phyloP scores from a whole-genome alignment of 2,888 invertebrate species.

The Crematogaster levior region DNA sequence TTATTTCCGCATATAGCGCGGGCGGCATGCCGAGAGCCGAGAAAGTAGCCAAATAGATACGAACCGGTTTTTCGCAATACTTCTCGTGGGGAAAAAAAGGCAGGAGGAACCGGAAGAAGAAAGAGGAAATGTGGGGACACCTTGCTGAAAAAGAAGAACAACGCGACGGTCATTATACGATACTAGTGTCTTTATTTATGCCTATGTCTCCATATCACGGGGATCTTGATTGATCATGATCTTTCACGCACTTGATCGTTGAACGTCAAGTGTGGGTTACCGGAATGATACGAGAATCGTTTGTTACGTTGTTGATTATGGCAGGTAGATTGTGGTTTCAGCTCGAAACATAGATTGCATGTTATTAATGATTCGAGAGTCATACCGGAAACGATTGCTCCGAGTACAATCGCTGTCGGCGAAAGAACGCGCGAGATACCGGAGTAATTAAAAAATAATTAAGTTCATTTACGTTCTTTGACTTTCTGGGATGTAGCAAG shows the following conservation, averaged over 20 bases:
- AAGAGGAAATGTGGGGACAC: neutral
- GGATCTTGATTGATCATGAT: conserved; percentile 8
- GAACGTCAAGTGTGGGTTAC: neutral
- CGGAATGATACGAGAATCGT: neutral
- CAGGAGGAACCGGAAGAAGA: neutral
- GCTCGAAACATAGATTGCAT: neutral
- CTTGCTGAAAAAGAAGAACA: neutral
- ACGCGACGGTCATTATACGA: neutral
- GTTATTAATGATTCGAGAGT: neutral
- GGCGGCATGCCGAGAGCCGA: conserved; percentile 19
- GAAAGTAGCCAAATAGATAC: conserved; percentile 46
- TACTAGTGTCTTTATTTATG: neutral
- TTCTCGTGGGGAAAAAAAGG: neutral
- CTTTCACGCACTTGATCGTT: conserved; percentile 29
- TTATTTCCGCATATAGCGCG: conserved; percentile 44
- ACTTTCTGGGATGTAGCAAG: conserved; percentile 18
- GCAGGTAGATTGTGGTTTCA: neutral
- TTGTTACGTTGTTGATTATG: neutral
- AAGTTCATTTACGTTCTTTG: conserved; percentile 33
- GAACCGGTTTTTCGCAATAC: conserved; percentile 30
- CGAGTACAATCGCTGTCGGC: neutral
- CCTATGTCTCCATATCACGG: neutral
- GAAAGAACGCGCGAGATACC: conserved; percentile 2
- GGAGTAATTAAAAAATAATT: conserved; percentile 30
- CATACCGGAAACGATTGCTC: neutral